Evolutionary conservation across 2,113 vertebrate species (phyloP).

Genomic region (Dipodomys spectabilis): DNA sequence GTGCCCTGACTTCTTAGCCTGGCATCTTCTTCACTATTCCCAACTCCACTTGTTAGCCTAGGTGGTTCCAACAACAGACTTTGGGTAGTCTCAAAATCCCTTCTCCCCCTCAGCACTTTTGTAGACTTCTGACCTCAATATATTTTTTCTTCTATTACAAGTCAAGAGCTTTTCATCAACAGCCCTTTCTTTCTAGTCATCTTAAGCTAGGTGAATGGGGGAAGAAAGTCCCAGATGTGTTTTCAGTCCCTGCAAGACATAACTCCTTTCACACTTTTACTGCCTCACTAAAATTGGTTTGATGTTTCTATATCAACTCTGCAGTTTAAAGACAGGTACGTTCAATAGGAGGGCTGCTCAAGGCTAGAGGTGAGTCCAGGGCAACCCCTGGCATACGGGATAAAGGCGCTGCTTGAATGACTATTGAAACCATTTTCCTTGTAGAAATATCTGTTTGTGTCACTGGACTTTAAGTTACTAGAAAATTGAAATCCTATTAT

Average conservation of each 20-base stretch:
- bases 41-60: neutral
- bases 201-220: neutral
- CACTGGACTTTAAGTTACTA: neutral
- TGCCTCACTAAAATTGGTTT: neutral
- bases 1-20: neutral
- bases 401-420: neutral
- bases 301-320: neutral
- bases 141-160: neutral
- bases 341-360: neutral
- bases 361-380: neutral
- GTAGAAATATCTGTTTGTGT: neutral
- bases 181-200: neutral
- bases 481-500: neutral
- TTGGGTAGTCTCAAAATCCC: neutral
- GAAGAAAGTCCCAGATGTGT: neutral
- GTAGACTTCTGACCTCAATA: neutral
- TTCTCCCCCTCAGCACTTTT: neutral
- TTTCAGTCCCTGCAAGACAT: neutral
- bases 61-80: neutral
- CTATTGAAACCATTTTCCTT: neutral
- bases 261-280: neutral
- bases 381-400: neutral
- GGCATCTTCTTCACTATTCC: neutral
- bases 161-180: constrained; percentile 2
- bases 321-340: neutral